These are phyloP conservation scores for Candidula unifasciata DNA, from an alignment of 2,888 invertebrate species.

Conservation along the genomic window DNA sequence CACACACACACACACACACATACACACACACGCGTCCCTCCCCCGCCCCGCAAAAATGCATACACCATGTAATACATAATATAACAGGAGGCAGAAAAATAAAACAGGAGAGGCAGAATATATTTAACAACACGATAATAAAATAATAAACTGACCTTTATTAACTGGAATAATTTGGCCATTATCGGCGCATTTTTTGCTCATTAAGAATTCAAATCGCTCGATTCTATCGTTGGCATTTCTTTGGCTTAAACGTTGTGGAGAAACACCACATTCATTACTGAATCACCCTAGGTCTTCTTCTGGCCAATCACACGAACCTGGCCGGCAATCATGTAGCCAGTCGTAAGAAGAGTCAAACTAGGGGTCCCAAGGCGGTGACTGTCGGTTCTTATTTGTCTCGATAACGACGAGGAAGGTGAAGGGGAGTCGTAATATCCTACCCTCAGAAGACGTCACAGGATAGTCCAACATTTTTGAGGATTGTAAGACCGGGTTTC, in stretches of 20 bases:
- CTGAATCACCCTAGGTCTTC: conserved; percentile 5
- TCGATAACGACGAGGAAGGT: not conserved
- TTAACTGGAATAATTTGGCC: no score
- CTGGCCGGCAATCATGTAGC: not conserved
- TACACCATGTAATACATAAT: no score
- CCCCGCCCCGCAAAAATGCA: no score
- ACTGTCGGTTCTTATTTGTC: conserved; percentile 24
- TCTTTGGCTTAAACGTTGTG: not conserved
- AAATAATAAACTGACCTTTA: no score
- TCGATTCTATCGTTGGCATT: not conserved
- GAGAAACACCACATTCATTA: not conserved
- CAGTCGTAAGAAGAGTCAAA: conserved; percentile 15
- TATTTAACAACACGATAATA: no score
- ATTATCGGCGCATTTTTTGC: not conserved
- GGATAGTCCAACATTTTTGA: no score
- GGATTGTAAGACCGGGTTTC: no score
- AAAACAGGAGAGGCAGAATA: not conserved
- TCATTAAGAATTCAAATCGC: not conserved
- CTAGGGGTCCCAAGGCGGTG: not conserved
- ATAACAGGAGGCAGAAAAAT: no score
- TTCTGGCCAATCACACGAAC: conserved; percentile 5
- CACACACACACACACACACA: no score
- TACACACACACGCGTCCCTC: no score
- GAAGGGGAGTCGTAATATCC: no score
- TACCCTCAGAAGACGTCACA: no score